phyloP scores from a whole-genome alignment of 2,797 vertebrate species.

The Sebastes steindachneri region DNA sequence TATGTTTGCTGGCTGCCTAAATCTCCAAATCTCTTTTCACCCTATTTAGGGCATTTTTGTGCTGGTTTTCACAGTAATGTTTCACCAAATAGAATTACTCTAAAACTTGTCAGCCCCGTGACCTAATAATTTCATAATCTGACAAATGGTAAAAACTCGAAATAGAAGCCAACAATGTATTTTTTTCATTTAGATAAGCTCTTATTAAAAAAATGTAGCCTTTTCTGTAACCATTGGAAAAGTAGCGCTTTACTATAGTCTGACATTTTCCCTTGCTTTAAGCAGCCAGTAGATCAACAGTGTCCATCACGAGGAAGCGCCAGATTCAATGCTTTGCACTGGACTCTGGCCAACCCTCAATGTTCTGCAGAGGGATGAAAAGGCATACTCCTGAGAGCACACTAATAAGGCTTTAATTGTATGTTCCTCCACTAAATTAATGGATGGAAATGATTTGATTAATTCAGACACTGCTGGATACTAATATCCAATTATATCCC shows the following conservation, averaged over 20 bases:
- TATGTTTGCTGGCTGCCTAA: conserved; percentile 62
- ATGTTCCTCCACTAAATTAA: conserved; percentile 90
- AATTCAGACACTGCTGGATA: conserved; percentile 86
- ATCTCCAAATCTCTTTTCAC: conserved; percentile 72
- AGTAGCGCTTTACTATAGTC: neutral
- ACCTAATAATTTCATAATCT: conserved; percentile 43
- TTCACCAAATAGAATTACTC: conserved; percentile 50
- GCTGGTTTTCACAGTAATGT: conserved; percentile 45
- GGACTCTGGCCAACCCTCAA: conserved; percentile 84
- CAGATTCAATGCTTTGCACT: conserved; percentile 72
- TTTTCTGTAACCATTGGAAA: neutral
- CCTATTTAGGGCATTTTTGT: conserved; percentile 65
- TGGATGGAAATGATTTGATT: conserved; percentile 87
- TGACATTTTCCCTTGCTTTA: conserved; percentile 29
- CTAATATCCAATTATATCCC: conserved; percentile 87
- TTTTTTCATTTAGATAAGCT: conserved; percentile 14
- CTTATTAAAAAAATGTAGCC: neutral
- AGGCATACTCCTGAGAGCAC: conserved; percentile 84
- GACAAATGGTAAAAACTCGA: conserved; percentile 20
- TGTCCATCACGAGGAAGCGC: conserved; percentile 55
- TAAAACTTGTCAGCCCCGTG: conserved; percentile 41
- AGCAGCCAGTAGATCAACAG: conserved; percentile 34
- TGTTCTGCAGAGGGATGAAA: conserved; percentile 88
- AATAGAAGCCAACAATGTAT: conserved; percentile 8
- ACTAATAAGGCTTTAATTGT: conserved; percentile 87